phyloP scores from a whole-genome alignment of 1,140 invertebrate species.

The Panulirus ornatus region DNA sequence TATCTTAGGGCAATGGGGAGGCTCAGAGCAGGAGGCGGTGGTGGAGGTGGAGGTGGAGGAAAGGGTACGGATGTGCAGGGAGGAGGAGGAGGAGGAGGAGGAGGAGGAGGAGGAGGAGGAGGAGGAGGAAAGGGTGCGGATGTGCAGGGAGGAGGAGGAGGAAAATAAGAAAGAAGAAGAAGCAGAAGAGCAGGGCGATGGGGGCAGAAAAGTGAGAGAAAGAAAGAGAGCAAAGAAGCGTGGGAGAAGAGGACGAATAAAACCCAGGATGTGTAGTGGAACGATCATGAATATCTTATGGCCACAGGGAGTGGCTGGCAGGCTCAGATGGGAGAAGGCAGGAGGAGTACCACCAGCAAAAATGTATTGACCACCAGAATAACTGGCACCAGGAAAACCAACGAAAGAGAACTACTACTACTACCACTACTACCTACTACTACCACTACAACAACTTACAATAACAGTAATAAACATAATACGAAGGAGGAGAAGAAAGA shows the following conservation, averaged over 20 bases:
- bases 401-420: too few species aligned
- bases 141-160: slow-evolving; percentile 9
- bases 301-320: too few species aligned
- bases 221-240: neutral
- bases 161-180: slow-evolving; percentile 21
- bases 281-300: too few species aligned
- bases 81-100: neutral
- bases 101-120: neutral
- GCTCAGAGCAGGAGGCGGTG: neutral
- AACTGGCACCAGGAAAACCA: too few species aligned
- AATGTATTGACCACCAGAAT: too few species aligned
- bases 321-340: neutral
- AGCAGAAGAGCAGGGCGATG: neutral
- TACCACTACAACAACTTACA: too few species aligned
- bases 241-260: neutral
- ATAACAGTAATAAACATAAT: too few species aligned
- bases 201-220: neutral
- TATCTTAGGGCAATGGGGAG: too few species aligned
- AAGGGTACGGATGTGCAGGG: neutral
- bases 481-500: neutral
- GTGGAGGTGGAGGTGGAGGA: neutral
- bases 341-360: too few species aligned
- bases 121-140: neutral
- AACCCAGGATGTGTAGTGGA: too few species aligned
- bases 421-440: too few species aligned